Evolutionary conservation across 2,888 invertebrate genomes (phyloP), one percentile per base, ranked within the genome.

Genomic region (Limnephilus marmoratus): DNA sequence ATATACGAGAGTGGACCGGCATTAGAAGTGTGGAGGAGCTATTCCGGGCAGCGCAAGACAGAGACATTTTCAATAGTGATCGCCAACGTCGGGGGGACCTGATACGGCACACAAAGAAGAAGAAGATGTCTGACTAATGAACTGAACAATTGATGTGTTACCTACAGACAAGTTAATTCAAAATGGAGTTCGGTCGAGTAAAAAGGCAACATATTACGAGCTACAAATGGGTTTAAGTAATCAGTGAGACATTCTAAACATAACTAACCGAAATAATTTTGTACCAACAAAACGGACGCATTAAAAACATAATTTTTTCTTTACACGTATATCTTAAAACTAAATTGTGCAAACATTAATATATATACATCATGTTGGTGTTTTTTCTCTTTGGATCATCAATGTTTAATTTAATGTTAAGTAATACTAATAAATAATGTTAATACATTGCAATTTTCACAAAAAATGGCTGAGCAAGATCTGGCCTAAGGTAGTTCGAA

Each of bases 291-390:
- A 68, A 68, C 1, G 68, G 68, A 24, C 68, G 68, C 68, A 5
- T 68, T 68, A 68, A 68, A 68, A 68, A 68, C 68, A 7, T 68
- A 68, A n/a, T 24, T 68, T 68, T 68, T 68, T 68, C 9, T 9
- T 68, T n/a, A 68, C 68, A 68, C 68, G 9, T 68, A n/a, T n/a
- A 68, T 24, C 68, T 68, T 68, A 68, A 24, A 68, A 68, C 68
- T 68, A 68, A 68, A 68, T 68, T 68, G 68, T 68, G 68, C 68
- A 68, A 68, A 68, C 68, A 68, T 68, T 68, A 68, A 68, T 68
- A 68, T 37, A 37, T 37, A 37, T 68, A 68, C 24, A 24, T 24
- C 68, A 24, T 68, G 68, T 68, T 68, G 68, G 68, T 68, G 68
- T 68, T 68, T 68, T 68, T 68, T 68, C 24, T 68, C 68, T 68